Conservation (phyloP, 2,113 vertebrate genomes). For the Pagrus major region DNA sequence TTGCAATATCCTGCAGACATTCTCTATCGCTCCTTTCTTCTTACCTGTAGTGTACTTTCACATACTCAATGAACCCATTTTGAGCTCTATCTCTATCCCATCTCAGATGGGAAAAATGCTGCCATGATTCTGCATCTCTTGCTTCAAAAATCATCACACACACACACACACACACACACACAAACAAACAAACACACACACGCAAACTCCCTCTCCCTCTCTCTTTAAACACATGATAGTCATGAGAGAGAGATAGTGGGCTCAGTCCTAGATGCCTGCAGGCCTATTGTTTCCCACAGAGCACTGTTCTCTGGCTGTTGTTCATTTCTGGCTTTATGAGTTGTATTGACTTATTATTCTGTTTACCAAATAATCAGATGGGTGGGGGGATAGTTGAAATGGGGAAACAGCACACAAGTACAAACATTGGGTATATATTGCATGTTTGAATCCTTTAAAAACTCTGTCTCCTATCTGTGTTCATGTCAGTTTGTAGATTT, state of each 20-base stretch:
- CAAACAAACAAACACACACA: too few relatives aligned
- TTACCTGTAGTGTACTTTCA: not conserved
- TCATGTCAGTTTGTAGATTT: not conserved
- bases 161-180: not conserved
- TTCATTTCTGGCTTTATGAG: slow-evolving; percentile 5
- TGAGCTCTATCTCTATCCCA: not conserved
- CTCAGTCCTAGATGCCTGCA: slow-evolving; percentile 11
- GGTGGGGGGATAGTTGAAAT: not conserved
- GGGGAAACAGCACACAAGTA: too few relatives aligned
- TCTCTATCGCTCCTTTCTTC: not conserved
- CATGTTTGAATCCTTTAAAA: not conserved
- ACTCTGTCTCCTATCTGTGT: not conserved
- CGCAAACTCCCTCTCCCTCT: not conserved
- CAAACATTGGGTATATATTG: not conserved
- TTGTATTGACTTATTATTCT: slow-evolving; percentile 5
- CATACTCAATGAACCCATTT: not conserved
- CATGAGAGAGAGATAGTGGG: slow-evolving; percentile 8
- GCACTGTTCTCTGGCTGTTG: slow-evolving; percentile 38
- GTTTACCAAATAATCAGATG: slow-evolving; percentile 5
- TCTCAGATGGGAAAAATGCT: not conserved
- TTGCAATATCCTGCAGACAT: not conserved
- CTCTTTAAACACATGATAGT: slow-evolving; percentile 18
- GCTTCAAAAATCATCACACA: not conserved
- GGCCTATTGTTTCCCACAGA: slow-evolving; percentile 4
- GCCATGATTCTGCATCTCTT: not conserved